phyloP scores from a whole-genome alignment of 2,888 invertebrate genomes.

The Aradus depressus region DNA sequence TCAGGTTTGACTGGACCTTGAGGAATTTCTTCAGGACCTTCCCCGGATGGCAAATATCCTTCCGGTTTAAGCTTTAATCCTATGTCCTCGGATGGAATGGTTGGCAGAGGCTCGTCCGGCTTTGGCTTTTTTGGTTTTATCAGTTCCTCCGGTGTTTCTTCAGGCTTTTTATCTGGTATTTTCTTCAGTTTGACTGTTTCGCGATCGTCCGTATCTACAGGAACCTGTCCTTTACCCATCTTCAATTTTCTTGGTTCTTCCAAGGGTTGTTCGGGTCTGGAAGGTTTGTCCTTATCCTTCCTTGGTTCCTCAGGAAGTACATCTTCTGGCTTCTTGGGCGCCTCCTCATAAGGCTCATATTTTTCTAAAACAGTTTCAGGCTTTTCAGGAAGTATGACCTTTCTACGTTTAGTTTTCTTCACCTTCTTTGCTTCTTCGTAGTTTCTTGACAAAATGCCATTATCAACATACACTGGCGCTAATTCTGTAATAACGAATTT shows the following conservation, averaged over 20 bases:
- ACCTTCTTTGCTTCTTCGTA: constrained; percentile 33
- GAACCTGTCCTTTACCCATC: constrained; percentile 43
- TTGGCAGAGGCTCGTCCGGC: constrained; percentile 33
- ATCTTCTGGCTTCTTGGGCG: constrained; percentile 34
- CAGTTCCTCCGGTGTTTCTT: constrained; percentile 35
- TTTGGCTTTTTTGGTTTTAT: constrained; percentile 28
- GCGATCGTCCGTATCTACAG: constrained; percentile 31
- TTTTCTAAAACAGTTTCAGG: constrained; percentile 30
- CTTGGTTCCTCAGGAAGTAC: constrained; percentile 31
- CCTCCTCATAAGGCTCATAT: constrained; percentile 29
- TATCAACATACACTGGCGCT: constrained; percentile 31
- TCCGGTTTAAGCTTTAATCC: constrained; percentile 29
- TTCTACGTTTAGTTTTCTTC: constrained; percentile 31
- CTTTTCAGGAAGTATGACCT: constrained; percentile 28
- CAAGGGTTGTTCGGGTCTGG: constrained; percentile 36
- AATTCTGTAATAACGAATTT: constrained; percentile 35
- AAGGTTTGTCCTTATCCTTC: constrained; percentile 19
- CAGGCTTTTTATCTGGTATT: constrained; percentile 38
- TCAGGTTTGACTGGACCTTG: constrained; percentile 5
- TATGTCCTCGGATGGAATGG: constrained; percentile 28
- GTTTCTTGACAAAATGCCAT: constrained; percentile 33
- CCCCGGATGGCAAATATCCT: constrained; percentile 31
- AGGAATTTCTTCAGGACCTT: constrained; percentile 31
- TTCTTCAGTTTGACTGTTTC: constrained; percentile 44
- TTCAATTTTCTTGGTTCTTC: constrained; percentile 38